Conservation (phyloP, 2,113 vertebrate genomes). For the Heliornis fulica region DNA sequence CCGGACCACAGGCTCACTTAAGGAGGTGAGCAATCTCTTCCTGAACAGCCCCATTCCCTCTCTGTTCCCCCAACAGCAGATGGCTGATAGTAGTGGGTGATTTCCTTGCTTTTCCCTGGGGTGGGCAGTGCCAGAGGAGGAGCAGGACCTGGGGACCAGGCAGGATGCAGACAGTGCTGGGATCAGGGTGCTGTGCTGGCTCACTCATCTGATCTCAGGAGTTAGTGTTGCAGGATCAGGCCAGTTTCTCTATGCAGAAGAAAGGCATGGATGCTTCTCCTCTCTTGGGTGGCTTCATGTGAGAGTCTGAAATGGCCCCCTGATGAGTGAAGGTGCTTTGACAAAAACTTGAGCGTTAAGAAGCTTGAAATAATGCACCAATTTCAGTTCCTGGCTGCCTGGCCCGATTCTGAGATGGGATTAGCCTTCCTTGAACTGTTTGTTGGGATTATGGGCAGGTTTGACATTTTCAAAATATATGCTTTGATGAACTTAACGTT, state of each 20-base stretch:
- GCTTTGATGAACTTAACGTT: background rate
- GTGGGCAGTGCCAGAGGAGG: background rate
- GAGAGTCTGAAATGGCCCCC: background rate
- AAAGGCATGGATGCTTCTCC: no score
- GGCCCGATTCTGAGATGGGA: background rate
- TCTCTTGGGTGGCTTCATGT: fast-evolving
- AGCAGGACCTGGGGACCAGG: background rate
- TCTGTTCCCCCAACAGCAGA: background rate
- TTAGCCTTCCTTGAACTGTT: background rate
- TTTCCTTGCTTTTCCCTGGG: background rate
- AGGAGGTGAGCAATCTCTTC: background rate
- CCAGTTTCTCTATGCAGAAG: background rate
- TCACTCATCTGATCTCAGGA: no score
- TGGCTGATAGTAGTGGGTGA: background rate
- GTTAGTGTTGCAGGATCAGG: fast-evolving
- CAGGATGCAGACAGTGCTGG: fast-evolving
- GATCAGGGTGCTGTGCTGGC: background rate
- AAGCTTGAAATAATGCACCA: background rate
- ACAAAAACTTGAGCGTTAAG: background rate
- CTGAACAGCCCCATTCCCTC: fast-evolving
- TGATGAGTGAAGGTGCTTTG: background rate
- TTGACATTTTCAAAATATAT: background rate
- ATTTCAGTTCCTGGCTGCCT: background rate
- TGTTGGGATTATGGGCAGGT: fast-evolving
- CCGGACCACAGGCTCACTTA: fast-evolving